Percentiles rank a stretch among this genome's conserved stretches.
These are phyloP conservation scores for Agrenia bidenticulata DNA, from an alignment of 2,888 invertebrate genomes.

Conservation along the genomic window DNA sequence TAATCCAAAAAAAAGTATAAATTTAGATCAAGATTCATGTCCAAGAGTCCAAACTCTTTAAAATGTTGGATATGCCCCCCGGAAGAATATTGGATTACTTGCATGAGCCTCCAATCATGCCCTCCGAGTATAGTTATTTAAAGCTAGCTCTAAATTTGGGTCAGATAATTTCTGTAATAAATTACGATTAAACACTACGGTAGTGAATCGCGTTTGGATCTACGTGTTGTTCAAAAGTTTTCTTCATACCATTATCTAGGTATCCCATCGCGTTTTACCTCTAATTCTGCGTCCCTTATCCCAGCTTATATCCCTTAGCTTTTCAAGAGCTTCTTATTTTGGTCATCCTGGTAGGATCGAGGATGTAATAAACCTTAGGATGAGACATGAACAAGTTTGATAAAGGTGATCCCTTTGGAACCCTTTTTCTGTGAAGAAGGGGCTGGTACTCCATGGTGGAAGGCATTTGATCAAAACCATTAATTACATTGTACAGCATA, in stretches of 20 bases:
- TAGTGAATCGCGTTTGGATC: neutral
- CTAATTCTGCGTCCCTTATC: too few relatives aligned
- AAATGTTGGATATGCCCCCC: slow-evolving; percentile 15
- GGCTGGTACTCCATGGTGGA: too few relatives aligned
- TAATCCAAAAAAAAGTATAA: too few relatives aligned
- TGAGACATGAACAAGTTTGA: neutral
- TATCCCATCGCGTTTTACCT: neutral
- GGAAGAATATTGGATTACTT: slow-evolving; percentile 15
- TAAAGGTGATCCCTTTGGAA: too few relatives aligned
- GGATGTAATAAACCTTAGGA: neutral
- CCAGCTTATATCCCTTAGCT: neutral
- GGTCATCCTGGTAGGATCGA: too few relatives aligned
- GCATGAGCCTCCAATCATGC: neutral
- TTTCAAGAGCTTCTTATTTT: neutral
- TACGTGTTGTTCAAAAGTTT: neutral
- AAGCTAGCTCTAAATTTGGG: slow-evolving; percentile 15
- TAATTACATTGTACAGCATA: slow-evolving; percentile 17
- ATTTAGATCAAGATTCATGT: too few relatives aligned
- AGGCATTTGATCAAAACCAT: slow-evolving; percentile 12
- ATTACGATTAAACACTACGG: slow-evolving; percentile 16
- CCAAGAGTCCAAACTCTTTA: neutral
- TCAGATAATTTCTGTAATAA: slow-evolving; percentile 19
- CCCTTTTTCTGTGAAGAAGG: too few relatives aligned
- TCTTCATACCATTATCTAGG: slow-evolving; percentile 1
- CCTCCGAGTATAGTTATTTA: neutral